These are phyloP conservation scores for Heptranchias perlo DNA, from an alignment of 2,113 vertebrate species.

Conservation along the genomic window DNA sequence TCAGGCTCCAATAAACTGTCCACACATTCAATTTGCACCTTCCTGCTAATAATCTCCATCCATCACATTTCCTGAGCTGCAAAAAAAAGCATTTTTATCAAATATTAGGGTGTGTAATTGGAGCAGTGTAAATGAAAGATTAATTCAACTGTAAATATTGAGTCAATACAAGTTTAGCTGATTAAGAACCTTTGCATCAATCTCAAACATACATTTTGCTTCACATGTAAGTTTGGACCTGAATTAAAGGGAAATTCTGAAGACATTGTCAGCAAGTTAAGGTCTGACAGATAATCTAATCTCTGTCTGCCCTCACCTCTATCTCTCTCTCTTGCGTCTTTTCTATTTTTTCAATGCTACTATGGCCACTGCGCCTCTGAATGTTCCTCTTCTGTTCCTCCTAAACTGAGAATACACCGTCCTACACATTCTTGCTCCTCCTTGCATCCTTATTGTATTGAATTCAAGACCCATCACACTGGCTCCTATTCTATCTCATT, in stretches of 20 bases:
- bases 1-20: not conserved
- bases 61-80: not conserved
- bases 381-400: not conserved
- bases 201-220: not conserved
- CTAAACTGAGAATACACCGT: not conserved
- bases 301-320: not conserved
- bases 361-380: not conserved
- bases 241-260: not conserved
- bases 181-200: not conserved
- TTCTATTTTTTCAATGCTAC: not conserved
- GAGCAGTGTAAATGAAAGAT: not conserved
- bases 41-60: not conserved
- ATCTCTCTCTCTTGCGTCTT: not conserved
- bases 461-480: not conserved
- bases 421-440: not conserved
- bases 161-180: not conserved
- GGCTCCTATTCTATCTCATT: not conserved
- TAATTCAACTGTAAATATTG: not conserved
- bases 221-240: not conserved
- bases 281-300: not conserved
- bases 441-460: not conserved
- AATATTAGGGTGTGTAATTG: not conserved
- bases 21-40: not conserved
- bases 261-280: no score
- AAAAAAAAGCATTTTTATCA: not conserved